Conservation (phyloP, 2,797 vertebrate genomes). For the Premnoplex brunnescens region DNA sequence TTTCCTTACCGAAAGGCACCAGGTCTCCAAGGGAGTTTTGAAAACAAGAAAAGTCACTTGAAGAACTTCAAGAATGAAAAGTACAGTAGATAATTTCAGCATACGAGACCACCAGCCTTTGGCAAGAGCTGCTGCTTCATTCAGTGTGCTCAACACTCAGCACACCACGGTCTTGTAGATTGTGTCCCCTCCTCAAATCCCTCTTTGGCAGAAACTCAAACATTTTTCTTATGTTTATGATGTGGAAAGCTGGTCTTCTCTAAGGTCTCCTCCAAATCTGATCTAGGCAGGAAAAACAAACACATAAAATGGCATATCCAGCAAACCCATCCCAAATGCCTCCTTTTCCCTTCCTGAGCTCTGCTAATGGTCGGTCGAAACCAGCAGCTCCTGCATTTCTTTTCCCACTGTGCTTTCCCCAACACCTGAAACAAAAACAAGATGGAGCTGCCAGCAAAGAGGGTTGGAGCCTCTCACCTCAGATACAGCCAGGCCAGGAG, state of each 20-base stretch:
- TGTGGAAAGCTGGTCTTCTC: neutral
- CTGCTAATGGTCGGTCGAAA: neutral
- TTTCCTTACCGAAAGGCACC: neutral
- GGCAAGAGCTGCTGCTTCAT: neutral
- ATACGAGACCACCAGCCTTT: neutral
- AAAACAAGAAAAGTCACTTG: neutral
- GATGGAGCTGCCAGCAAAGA: neutral
- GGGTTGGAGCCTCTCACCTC: neutral
- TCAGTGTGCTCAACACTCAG: neutral
- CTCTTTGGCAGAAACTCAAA: neutral
- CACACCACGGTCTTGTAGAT: neutral
- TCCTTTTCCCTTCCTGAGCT: neutral
- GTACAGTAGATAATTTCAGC: neutral
- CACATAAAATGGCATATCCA: neutral
- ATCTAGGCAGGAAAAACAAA: neutral
- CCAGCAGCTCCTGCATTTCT: neutral
- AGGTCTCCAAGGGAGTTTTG: neutral
- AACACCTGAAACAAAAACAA: conserved; percentile 21
- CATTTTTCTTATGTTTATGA: neutral
- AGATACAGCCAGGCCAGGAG: neutral
- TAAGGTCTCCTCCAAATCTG: neutral
- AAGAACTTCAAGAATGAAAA: neutral
- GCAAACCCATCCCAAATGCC: neutral
- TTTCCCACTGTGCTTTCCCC: neutral
- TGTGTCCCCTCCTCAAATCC: neutral